Evolutionary conservation across 2,113 vertebrate genomes (phyloP).

Genomic region (human (Homo sapiens)): DNA sequence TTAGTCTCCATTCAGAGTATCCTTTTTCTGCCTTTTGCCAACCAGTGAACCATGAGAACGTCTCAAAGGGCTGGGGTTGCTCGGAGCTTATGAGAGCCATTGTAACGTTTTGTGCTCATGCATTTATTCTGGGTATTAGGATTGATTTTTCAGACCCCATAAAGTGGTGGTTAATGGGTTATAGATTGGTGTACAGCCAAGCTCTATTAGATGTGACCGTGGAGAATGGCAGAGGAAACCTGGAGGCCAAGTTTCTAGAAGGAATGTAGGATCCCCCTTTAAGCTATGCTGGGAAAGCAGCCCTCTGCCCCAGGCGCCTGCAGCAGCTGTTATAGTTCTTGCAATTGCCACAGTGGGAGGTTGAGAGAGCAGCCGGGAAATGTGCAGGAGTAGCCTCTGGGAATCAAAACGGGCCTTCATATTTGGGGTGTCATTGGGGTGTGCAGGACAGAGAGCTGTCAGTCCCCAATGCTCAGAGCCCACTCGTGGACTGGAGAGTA

Average conservation of each 20-base stretch:
- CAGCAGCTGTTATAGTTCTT: accelerated
- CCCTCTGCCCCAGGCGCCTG: accelerated
- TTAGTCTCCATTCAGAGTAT: accelerated
- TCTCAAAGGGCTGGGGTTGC: neutral
- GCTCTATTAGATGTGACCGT: neutral
- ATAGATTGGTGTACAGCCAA: neutral
- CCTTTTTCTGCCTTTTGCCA: neutral
- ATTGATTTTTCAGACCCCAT: neutral
- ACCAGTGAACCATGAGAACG: accelerated
- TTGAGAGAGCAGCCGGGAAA: accelerated
- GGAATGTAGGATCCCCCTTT: too few species aligned
- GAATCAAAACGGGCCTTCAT: neutral
- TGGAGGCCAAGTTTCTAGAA: neutral
- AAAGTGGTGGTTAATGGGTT: neutral
- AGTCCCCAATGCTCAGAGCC: neutral
- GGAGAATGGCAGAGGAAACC: neutral
- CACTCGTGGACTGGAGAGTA: neutral
- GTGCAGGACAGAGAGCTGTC: neutral
- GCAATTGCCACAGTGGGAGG: neutral
- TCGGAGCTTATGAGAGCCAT: accelerated
- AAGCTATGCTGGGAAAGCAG: neutral
- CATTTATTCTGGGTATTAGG: neutral
- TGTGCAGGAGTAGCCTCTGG: neutral
- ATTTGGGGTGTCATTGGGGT: accelerated
- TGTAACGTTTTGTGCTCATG: accelerated